phyloP scores from a whole-genome alignment of 2,113 vertebrate genomes.

The Piliocolobus tephrosceles region DNA sequence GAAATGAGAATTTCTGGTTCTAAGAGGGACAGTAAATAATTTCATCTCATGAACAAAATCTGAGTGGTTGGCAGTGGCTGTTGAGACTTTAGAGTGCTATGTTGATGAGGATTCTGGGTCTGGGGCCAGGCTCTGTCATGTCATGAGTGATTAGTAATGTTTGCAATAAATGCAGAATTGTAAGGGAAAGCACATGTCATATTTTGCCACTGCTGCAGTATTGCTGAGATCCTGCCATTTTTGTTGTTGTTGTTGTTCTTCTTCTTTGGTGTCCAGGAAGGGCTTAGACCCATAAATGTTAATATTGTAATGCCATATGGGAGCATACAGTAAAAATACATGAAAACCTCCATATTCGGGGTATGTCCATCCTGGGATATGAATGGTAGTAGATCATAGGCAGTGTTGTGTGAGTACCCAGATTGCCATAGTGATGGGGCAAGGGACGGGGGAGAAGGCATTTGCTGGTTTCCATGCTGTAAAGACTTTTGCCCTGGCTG shows the following conservation, averaged over 20 bases:
- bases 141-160: conserved; percentile 21
- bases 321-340: neutral
- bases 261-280: neutral
- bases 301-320: neutral
- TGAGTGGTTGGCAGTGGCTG: neutral
- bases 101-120: neutral
- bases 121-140: neutral
- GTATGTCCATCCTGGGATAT: neutral
- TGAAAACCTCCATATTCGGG: neutral
- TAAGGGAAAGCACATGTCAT: neutral
- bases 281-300: neutral
- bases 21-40: neutral
- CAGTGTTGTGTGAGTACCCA: neutral
- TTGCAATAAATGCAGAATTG: neutral
- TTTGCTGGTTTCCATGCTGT: neutral
- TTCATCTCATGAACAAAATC: neutral
- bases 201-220: neutral
- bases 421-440: neutral
- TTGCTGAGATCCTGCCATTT: neutral
- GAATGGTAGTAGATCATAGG: neutral
- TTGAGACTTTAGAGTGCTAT: neutral
- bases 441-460: neutral
- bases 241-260: neutral
- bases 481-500: neutral
- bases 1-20: neutral